Conservation (phyloP, 2,888 invertebrate genomes). For the Lymantria monacha region DNA sequence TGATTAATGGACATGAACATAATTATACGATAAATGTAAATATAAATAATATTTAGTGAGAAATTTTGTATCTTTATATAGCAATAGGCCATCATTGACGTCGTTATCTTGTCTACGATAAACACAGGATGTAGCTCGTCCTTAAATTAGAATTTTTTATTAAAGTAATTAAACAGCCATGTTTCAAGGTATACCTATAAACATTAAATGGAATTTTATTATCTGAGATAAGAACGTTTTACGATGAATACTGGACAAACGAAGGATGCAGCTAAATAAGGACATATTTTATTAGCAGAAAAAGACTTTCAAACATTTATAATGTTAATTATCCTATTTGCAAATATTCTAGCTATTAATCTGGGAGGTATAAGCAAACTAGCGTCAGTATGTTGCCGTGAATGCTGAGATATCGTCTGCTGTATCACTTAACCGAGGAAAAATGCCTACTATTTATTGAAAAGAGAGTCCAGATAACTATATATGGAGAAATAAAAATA, state of each 20-base stretch:
- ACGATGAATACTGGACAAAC: not conserved
- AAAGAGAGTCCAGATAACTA: too few relatives aligned
- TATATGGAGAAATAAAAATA: too few relatives aligned
- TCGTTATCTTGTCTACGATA: not conserved
- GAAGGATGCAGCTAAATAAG: not conserved
- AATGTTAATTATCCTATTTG: too few relatives aligned
- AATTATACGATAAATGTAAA: too few relatives aligned
- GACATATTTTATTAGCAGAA: not conserved
- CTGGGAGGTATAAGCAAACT: too few relatives aligned
- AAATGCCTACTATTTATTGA: too few relatives aligned
- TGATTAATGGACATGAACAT: too few relatives aligned
- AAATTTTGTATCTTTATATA: constrained; percentile 1
- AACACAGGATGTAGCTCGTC: not conserved
- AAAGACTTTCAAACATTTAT: not conserved
- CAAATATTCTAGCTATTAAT: too few relatives aligned
- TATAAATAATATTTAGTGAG: too few relatives aligned
- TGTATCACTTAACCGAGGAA: too few relatives aligned
- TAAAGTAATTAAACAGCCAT: not conserved
- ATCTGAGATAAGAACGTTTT: constrained; percentile 2
- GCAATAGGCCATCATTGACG: constrained; percentile 7
- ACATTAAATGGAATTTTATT: constrained; percentile 6
- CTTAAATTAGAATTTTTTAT: constrained; percentile 8
- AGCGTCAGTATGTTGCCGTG: too few relatives aligned
- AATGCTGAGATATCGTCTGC: too few relatives aligned
- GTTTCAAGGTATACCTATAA: not conserved